Percentiles rank a stretch among this genome's conserved stretches.
phyloP scores from a whole-genome alignment of 2,888 invertebrate genomes.

The Celastrina argiolus region DNA sequence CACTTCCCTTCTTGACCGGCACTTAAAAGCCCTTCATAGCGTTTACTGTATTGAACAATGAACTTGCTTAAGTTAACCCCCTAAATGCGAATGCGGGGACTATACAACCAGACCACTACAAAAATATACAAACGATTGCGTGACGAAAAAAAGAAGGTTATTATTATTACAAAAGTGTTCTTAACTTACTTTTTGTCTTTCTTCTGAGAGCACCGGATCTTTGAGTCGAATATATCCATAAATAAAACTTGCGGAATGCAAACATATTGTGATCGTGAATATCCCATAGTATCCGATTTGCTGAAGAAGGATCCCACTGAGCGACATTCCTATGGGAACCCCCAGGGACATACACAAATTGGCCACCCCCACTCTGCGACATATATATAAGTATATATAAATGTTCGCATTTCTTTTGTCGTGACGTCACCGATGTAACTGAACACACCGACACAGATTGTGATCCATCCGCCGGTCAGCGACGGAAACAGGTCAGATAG shows the following conservation, averaged over 20 bases:
- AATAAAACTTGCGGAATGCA: slow-evolving; percentile 71
- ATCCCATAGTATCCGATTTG: slow-evolving; percentile 73
- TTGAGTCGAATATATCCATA: slow-evolving; percentile 70
- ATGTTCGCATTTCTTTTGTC: slow-evolving; percentile 77
- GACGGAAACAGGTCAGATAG: slow-evolving; percentile 76
- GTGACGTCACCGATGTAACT: slow-evolving; percentile 81
- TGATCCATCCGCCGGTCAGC: slow-evolving; percentile 77
- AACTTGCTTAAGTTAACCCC: neutral
- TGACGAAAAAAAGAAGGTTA: too few relatives aligned
- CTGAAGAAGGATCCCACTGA: slow-evolving; percentile 74
- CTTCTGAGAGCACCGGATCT: slow-evolving; percentile 60
- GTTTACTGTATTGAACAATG: slow-evolving; percentile 25
- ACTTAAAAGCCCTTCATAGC: slow-evolving; percentile 28
- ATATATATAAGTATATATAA: too few relatives aligned
- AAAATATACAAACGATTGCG: too few relatives aligned
- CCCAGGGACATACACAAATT: slow-evolving; percentile 81
- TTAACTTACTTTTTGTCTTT: slow-evolving; percentile 63
- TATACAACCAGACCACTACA: neutral
- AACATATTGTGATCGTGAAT: slow-evolving; percentile 68
- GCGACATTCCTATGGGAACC: slow-evolving; percentile 77
- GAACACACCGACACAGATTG: slow-evolving; percentile 79
- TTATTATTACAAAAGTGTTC: too few relatives aligned
- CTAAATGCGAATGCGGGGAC: neutral
- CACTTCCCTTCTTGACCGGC: slow-evolving; percentile 38
- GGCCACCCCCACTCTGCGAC: slow-evolving; percentile 79